Percentiles rank a stretch among this genome's conserved stretches.
phyloP scores from a whole-genome alignment of 2,888 invertebrate species.

The Neoaliturus tenellus region DNA sequence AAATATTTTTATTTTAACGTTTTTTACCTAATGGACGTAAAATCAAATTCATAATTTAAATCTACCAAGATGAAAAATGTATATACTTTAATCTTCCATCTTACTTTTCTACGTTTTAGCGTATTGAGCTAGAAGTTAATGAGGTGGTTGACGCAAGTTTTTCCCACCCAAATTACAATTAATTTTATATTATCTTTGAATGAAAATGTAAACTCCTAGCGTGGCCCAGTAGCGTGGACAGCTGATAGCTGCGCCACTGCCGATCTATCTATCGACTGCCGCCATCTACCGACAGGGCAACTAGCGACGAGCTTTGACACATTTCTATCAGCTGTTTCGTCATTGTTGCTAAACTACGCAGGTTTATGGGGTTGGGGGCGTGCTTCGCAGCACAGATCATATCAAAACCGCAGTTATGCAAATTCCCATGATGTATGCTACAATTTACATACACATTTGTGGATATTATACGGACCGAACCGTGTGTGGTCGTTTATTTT shows the following conservation, averaged over 20 bases:
- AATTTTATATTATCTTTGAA: too few relatives aligned
- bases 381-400: not conserved
- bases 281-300: not conserved
- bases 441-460: slow-evolving; percentile 34
- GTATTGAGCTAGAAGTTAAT: too few relatives aligned
- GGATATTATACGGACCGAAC: not conserved
- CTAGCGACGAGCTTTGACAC: slow-evolving; percentile 5
- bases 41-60: too few relatives aligned
- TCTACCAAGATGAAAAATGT: too few relatives aligned
- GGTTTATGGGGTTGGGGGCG: slow-evolving; percentile 31
- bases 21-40: too few relatives aligned
- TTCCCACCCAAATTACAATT: too few relatives aligned
- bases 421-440: not conserved
- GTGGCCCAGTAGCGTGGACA: not conserved
- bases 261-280: too few relatives aligned
- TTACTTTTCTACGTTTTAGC: too few relatives aligned
- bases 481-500: slow-evolving; percentile 25
- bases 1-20: too few relatives aligned
- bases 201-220: too few relatives aligned
- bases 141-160: too few relatives aligned
- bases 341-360: slow-evolving; percentile 28
- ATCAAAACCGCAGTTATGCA: slow-evolving; percentile 11
- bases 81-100: too few relatives aligned
- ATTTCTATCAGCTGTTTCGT: slow-evolving; percentile 34
- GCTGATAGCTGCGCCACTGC: not conserved